Percentiles rank a stretch among this genome's conserved stretches.
Conservation (phyloP, 1,140 invertebrate species). For the Berghia stephanieae region DNA sequence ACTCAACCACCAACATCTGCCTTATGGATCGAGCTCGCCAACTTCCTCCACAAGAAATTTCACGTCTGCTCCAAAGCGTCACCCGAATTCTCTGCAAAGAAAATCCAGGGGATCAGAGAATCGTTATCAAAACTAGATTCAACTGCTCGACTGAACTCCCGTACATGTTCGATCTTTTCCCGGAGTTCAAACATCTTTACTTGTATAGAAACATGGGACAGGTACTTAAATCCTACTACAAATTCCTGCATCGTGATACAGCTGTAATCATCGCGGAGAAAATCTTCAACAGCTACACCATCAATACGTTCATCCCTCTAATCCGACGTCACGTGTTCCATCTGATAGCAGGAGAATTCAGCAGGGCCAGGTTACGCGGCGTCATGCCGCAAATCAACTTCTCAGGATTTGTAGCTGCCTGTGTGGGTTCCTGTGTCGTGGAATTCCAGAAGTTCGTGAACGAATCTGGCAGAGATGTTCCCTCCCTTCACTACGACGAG, state of each 20-base stretch:
- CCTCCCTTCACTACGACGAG: not conserved
- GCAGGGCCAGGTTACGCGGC: not conserved
- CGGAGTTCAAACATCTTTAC: not conserved
- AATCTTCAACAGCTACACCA: not conserved
- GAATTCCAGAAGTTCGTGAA: not conserved
- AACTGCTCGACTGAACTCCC: not conserved
- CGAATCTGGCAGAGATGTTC: not conserved
- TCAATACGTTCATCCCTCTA: not conserved
- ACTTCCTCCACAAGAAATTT: no score
- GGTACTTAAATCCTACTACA: not conserved
- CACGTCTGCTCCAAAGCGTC: not conserved
- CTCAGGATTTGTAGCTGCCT: not conserved
- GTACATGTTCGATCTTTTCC: not conserved
- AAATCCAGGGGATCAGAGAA: not conserved
- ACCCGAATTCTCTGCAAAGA: not conserved
- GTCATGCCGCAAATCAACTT: not conserved
- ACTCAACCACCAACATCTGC: conserved; percentile 11
- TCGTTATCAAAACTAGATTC: not conserved
- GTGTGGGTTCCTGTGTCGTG: not conserved
- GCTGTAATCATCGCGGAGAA: not conserved
- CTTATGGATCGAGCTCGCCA: not conserved
- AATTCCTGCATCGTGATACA: not conserved
- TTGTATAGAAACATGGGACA: not conserved
- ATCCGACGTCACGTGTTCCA: not conserved
- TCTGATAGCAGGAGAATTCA: not conserved